phyloP scores from a whole-genome alignment of 2,113 vertebrate genomes.

The Fulica atra region DNA sequence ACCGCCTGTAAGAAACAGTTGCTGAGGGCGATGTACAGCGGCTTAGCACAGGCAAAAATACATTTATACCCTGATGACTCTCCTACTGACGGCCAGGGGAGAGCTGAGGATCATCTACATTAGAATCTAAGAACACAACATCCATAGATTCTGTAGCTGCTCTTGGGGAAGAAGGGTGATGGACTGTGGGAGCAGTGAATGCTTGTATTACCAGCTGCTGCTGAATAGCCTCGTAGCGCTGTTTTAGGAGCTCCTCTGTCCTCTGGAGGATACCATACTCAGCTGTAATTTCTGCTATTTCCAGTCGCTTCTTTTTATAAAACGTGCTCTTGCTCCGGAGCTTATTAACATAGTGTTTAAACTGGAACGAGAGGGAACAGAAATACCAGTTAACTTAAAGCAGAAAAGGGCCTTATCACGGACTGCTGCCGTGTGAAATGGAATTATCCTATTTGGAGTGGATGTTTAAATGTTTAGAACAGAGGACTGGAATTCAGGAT shows the following conservation, averaged over 20 bases:
- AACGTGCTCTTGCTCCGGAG: constrained; percentile 88
- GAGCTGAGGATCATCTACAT: not conserved
- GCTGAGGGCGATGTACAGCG: not conserved
- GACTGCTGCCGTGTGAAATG: not conserved
- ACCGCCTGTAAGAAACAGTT: not conserved
- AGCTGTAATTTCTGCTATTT: constrained; percentile 86
- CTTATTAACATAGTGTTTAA: constrained; percentile 90
- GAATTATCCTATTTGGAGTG: not conserved
- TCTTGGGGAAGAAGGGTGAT: not conserved
- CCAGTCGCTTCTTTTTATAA: constrained; percentile 90
- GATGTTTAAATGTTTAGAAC: not conserved
- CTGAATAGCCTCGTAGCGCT: constrained; percentile 83
- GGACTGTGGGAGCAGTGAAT: not conserved
- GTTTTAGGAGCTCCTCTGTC: constrained; percentile 90
- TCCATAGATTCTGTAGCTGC: not conserved
- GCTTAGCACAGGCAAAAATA: not conserved
- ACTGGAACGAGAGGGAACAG: constrained; percentile 71
- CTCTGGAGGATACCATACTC: constrained; percentile 93
- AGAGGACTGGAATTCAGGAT: not conserved
- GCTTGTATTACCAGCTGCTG: constrained; percentile 86
- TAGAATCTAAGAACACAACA: not conserved
- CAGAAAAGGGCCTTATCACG: not conserved
- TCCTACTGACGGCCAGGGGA: not conserved
- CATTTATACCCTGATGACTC: not conserved
- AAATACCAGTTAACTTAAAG: not conserved